phyloP scores from a whole-genome alignment of 2,113 vertebrate genomes.

The Pedionomus torquatus region DNA sequence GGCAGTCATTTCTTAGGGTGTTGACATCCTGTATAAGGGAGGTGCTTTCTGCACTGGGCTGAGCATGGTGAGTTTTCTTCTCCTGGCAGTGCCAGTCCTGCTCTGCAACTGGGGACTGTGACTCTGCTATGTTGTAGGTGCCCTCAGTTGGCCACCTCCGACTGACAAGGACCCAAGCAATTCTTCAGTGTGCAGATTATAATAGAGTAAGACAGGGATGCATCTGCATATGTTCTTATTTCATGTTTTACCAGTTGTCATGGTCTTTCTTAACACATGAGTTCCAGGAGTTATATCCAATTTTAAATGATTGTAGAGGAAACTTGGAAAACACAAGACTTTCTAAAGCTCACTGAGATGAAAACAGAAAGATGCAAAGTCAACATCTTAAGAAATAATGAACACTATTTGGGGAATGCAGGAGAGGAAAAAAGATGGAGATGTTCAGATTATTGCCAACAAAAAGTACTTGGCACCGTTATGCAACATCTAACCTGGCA shows the following conservation, averaged over 20 bases:
- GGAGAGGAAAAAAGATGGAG: neutral
- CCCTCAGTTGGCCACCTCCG: neutral
- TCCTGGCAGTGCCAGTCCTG: neutral
- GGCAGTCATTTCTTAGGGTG: neutral
- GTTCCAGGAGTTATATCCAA: neutral
- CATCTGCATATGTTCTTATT: neutral
- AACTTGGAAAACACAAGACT: neutral
- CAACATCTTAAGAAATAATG: neutral
- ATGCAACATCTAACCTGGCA: neutral
- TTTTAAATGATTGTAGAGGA: neutral
- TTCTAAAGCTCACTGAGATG: neutral
- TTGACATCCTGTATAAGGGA: neutral
- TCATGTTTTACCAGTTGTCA: neutral
- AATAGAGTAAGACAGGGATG: neutral
- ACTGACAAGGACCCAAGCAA: neutral
- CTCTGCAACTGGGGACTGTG: neutral
- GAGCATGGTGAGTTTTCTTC: neutral
- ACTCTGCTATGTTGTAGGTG: neutral
- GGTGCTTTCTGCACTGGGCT: neutral
- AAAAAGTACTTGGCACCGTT: neutral
- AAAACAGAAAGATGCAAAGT: neutral
- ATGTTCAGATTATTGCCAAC: neutral
- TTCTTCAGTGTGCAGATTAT: neutral
- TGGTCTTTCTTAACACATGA: neutral
- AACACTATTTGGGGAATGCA: neutral